Base-by-base conservation (phyloP, 2,113 vertebrate genomes). In the Eleginops maclovinus region DNA sequence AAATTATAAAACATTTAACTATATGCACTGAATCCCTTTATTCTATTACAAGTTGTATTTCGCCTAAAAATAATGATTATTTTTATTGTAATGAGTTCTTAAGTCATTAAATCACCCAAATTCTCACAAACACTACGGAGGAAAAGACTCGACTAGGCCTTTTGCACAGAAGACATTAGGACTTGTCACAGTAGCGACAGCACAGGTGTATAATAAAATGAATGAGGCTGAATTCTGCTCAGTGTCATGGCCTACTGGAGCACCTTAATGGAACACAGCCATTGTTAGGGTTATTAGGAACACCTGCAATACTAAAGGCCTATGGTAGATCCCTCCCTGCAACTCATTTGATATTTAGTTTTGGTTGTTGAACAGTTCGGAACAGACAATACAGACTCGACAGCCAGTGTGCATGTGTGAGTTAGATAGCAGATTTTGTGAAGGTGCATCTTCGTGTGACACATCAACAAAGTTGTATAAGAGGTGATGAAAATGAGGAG, bases 351-450 rank as follows among this genome's bases (percentile, higher is more conserved):
- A 55, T 58, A 21, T 26, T 44, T 22, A 24, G 13, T 56, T 24
- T 12, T 0, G 11, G 22, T 49, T 73, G 21, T 69, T 69, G 80
- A 85, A 87, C 77, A 85, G 78, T 59, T 60, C 43, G 50, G 75
- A 61, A 74, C 40, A 67, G 72, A 75, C 75, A 56, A 36, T 36
- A 58, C 62, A 65, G 77, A 31, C 71, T 64, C 43, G 10, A 41
- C 28, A 79, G 22, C 16, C 10, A n/a, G 44, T 14, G 51, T 22
- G 19, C 56, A 40, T 47, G 61, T 36, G 50, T 46, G 8, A 19
- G 8, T 36, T 59, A 55, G 72, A 50, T 2, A 50, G 28, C 9
- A 77, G 36, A 43, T 86, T 83, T 77, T 1, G 43, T 64, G 9
- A 0, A 11, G 0, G 65, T 72, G 56, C 77, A 72, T 74, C 73